Evolutionary conservation across 2,888 invertebrate genomes (phyloP).

Genomic region (Dryococelus australis): DNA sequence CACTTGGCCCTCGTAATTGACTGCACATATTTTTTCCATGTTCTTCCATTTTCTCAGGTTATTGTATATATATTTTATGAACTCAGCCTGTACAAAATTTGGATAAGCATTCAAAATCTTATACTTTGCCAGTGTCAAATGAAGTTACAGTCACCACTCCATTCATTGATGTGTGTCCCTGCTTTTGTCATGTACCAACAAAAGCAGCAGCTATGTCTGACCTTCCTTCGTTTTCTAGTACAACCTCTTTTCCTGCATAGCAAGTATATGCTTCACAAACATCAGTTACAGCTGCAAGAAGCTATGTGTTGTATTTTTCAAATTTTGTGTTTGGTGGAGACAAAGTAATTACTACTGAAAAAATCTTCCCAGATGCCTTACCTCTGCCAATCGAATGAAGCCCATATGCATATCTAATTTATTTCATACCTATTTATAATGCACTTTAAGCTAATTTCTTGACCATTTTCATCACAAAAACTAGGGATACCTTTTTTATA

Average conservation of each 20-base stretch:
- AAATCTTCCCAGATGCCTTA: constrained; percentile 2
- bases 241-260: not conserved
- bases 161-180: no score
- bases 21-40: not conserved
- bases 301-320: not conserved
- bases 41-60: not conserved
- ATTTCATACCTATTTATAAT: not conserved
- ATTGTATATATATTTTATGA: not conserved
- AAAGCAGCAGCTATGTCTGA: no score
- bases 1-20: no score
- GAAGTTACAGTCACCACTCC: not conserved
- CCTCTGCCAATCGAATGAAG: not conserved
- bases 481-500: no score
- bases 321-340: not conserved
- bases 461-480: not conserved
- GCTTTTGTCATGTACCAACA: no score
- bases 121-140: constrained; percentile 13
- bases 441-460: not conserved
- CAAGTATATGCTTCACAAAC: not conserved
- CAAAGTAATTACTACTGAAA: not conserved
- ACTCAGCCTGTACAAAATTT: constrained; percentile 3
- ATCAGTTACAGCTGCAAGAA: not conserved
- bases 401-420: not conserved
- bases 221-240: no score
- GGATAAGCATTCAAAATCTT: not conserved